A percentile compares a stretch with the other conserved stretches of the same genome.
phyloP scores from a whole-genome alignment of 2,888 invertebrate genomes.

The Pandemis corylana region DNA sequence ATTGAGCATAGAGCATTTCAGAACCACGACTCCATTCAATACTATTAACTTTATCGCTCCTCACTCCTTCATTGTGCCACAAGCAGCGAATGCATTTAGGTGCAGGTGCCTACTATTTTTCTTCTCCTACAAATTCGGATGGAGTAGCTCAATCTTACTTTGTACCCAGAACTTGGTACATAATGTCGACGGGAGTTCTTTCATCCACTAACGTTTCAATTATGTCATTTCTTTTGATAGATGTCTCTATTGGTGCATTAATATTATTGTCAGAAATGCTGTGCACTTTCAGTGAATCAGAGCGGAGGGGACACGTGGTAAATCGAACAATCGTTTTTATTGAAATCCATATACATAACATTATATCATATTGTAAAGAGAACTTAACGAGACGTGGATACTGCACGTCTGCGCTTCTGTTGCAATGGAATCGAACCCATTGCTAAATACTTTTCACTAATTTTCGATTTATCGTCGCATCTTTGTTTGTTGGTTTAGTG shows the following conservation, averaged over 20 bases:
- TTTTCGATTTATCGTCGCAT: too few relatives aligned
- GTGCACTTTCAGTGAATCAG: background rate
- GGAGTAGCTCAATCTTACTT: constrained; percentile 59
- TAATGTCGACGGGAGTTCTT: constrained; percentile 49
- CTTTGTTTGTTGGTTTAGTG: too few relatives aligned
- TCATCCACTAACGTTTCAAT: constrained; percentile 57
- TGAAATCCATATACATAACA: too few relatives aligned
- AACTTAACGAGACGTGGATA: too few relatives aligned
- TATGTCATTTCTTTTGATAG: constrained; percentile 54
- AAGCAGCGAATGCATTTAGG: constrained; percentile 74
- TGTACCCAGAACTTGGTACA: constrained; percentile 51
- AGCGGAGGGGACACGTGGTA: too few relatives aligned
- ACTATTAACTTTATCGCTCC: constrained; percentile 5
- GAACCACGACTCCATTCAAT: background rate
- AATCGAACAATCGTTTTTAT: too few relatives aligned
- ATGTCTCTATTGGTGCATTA: constrained; percentile 51
- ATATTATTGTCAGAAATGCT: background rate
- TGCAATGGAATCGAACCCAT: too few relatives aligned
- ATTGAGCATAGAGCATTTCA: background rate
- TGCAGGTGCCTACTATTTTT: constrained; percentile 82
- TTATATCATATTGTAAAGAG: too few relatives aligned
- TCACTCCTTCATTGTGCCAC: constrained; percentile 30
- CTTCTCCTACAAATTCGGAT: constrained; percentile 76
- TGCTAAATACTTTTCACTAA: too few relatives aligned
- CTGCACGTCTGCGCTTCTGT: too few relatives aligned